A percentile compares a stretch with the other conserved stretches of the same genome.
phyloP scores from a whole-genome alignment of 2,797 vertebrate species.

The Chelon labrosus region DNA sequence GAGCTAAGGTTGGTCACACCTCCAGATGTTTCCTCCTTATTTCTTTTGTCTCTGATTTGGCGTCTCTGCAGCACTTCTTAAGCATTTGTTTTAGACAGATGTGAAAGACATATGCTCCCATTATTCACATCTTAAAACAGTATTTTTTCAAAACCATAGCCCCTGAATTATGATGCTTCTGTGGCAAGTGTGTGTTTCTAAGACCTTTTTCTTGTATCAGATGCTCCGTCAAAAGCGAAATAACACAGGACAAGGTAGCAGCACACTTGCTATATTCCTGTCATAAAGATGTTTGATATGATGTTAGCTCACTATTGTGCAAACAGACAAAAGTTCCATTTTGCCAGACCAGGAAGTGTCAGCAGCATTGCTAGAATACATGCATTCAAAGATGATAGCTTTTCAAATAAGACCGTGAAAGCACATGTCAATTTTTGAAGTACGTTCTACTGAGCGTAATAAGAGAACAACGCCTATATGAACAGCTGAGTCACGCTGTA shows the following conservation, averaged over 20 bases:
- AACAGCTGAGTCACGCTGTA: neutral
- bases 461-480: neutral
- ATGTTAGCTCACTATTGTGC: neutral
- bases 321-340: constrained; percentile 3
- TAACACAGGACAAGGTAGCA: neutral
- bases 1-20: constrained; percentile 90
- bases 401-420: neutral
- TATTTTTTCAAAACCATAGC: too few species aligned
- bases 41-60: neutral
- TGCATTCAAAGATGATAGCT: neutral
- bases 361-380: neutral
- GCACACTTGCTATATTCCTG: neutral
- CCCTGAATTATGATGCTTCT: too few species aligned
- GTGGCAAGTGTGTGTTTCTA: neutral
- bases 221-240: neutral
- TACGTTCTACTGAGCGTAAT: neutral
- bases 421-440: neutral
- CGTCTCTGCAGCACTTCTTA: neutral
- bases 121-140: too few species aligned
- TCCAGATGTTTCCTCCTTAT: constrained; percentile 2
- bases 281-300: constrained; percentile 10
- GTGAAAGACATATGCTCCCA: too few species aligned
- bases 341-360: constrained; percentile 19
- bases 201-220: neutral
- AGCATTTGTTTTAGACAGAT: neutral